Evolutionary conservation across 2,113 vertebrate genomes (phyloP).

Genomic region (Chionis minor): DNA sequence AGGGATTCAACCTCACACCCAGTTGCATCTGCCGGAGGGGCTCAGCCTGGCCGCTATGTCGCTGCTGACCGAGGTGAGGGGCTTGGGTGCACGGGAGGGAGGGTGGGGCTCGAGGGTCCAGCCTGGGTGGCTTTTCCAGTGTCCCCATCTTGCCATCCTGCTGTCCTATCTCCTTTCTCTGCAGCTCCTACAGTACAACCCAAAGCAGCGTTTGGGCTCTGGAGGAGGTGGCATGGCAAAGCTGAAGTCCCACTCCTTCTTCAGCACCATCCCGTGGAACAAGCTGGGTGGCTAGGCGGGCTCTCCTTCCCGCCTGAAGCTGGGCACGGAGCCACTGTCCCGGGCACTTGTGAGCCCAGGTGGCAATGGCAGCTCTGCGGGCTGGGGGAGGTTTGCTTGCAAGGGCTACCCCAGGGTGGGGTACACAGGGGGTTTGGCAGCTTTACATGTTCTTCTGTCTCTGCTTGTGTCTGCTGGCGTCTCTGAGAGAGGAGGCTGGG

Average conservation of each 20-base stretch:
- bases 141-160: neutral
- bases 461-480: neutral
- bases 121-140: neutral
- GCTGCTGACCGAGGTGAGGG: conserved; percentile 88
- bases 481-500: neutral
- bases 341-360: neutral
- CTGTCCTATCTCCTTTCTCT: neutral
- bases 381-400: neutral
- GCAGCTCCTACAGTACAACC: conserved; percentile 90
- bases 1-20: conserved; percentile 90
- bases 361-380: neutral
- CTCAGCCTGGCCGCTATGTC: conserved; percentile 87
- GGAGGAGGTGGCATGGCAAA: conserved; percentile 83
- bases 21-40: conserved; percentile 85
- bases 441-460: neutral
- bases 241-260: conserved; percentile 95
- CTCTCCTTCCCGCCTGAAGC: neutral
- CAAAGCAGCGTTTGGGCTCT: conserved; percentile 83
- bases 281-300: conserved; percentile 78
- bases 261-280: conserved; percentile 85
- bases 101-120: neutral
- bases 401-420: neutral
- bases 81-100: neutral
- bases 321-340: neutral
- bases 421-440: neutral